Base-by-base conservation (phyloP, 2,113 vertebrate species). In the Elephantulus edwardii region DNA sequence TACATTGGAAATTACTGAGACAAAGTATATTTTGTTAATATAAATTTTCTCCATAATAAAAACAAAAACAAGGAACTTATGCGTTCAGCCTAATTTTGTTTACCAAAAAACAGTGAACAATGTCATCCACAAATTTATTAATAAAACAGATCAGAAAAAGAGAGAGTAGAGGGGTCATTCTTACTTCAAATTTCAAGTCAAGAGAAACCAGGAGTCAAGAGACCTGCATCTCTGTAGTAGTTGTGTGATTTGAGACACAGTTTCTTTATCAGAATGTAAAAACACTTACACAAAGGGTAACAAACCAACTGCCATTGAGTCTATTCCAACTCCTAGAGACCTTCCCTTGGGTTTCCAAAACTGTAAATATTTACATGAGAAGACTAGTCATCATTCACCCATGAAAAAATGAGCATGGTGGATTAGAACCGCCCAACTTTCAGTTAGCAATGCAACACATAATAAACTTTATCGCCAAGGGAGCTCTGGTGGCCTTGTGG, bases 261-360 rank as follows among this genome's bases (percentile, higher is more conserved):
- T 86, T 91, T 92, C 71, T 78, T 91, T 24, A 62, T 44, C 6
- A 28, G 85, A 62, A 66, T 56, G 35, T 89, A 81, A 92, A 93
- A 90, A 87, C 72, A 19, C 89, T 79, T 68, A 22, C 64, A 54
- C 46, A 83, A 9, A 75, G 62, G 13, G 12, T 56, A 93, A 79
- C 3, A n/a, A n/a, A n/a, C n/a, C n/a, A n/a, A n/a, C n/a, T n/a
- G n/a, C n/a, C n/a, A n/a, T n/a, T n/a, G n/a, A n/a, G n/a, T n/a
- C n/a, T n/a, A n/a, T n/a, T n/a, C n/a, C n/a, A n/a, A n/a, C n/a
- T n/a, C n/a, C n/a, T n/a, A n/a, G n/a, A n/a, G n/a, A n/a, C n/a
- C n/a, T n/a, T n/a, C n/a, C n/a, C n/a, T n/a, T n/a, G n/a, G n/a
- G n/a, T n/a, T n/a, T n/a, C n/a, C n/a, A n/a, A n/a, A n/a, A n/a